Base-by-base conservation (phyloP, 1,140 invertebrate species). In the Brachionus sp. region DNA sequence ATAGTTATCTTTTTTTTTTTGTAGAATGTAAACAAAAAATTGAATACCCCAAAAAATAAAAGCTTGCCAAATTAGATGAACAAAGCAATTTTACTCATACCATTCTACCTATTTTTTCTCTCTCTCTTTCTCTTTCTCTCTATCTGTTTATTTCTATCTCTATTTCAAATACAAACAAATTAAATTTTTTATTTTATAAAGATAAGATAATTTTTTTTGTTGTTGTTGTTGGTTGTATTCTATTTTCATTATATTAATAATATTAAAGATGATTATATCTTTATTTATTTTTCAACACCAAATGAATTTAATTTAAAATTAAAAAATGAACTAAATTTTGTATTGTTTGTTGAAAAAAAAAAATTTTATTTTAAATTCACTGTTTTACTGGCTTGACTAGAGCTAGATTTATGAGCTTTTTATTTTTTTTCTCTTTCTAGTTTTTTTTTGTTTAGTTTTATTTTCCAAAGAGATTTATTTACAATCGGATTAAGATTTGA, bases 401-500 rank as follows among this genome's bases (percentile, higher is more conserved):
- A 70, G 66, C 3, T 70, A 70, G 66, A 70, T 35, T 70, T 70
- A 13, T 70, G 33, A 66, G 25, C 23, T 33, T 13, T 66, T 37
- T 70, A 10, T 68, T 35, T 35, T 50, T 16, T 53, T 16, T 53
- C 7, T 53, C 16, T 23, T 16, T 53, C 50, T 53, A n/a, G 29
- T 70, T 37, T 70, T 19, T 70, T 70, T 70, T 70, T 70, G 35
- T 70, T 70, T 70, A 70, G n/a, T 70, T 70, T 70, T 70, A 70
- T 70, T 70, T 70, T 70, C 23, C 5, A 70, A 70, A 70, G 66
- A 37, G 70, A 75, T 75, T 75, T 75, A 46, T 75, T 75, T 75
- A 75, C 70, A 75, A 75, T 75, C 70, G 70, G 70, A 75, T 75
- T 75, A 75, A 75, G 42, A 75, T 75, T 75, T 75, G 70, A 75